phyloP scores from a whole-genome alignment of 1,140 invertebrate genomes.

The Euschistus heros region DNA sequence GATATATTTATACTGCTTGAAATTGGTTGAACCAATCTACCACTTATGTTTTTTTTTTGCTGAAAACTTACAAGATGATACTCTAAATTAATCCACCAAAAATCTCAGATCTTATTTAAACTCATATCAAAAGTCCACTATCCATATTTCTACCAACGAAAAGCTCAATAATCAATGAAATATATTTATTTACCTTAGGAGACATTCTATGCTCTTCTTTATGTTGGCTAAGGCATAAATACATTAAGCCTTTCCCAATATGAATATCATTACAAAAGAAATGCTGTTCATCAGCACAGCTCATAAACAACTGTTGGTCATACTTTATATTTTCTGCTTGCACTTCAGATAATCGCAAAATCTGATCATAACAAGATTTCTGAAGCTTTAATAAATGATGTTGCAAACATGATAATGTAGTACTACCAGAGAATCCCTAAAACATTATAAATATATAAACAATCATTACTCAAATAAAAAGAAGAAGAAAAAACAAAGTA shows the following conservation, averaged over 20 bases:
- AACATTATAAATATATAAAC: background rate
- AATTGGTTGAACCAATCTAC: too few relatives aligned
- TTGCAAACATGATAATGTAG: conserved; percentile 53
- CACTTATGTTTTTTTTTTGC: too few relatives aligned
- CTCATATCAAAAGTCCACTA: too few relatives aligned
- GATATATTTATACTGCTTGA: too few relatives aligned
- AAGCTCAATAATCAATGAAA: too few relatives aligned
- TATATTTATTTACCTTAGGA: conserved; percentile 23
- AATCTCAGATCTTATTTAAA: too few relatives aligned
- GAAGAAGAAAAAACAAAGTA: background rate
- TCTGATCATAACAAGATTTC: conserved; percentile 59
- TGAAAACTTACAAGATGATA: too few relatives aligned
- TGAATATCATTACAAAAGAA: conserved; percentile 53
- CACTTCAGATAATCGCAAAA: conserved; percentile 74
- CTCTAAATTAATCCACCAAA: too few relatives aligned
- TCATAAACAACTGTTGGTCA: conserved; percentile 51
- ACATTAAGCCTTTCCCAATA: conserved; percentile 68
- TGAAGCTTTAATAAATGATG: conserved; percentile 46
- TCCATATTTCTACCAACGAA: too few relatives aligned
- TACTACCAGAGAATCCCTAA: background rate
- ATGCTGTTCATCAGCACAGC: conserved; percentile 71
- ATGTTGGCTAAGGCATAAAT: conserved; percentile 84
- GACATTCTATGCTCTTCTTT: conserved; percentile 33
- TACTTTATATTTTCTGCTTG: conserved; percentile 86
- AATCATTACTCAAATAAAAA: background rate